Evolutionary conservation across 2,888 invertebrate species (phyloP), one percentile per base, ranked within the genome.

Genomic region (Mythimna albipuncta): DNA sequence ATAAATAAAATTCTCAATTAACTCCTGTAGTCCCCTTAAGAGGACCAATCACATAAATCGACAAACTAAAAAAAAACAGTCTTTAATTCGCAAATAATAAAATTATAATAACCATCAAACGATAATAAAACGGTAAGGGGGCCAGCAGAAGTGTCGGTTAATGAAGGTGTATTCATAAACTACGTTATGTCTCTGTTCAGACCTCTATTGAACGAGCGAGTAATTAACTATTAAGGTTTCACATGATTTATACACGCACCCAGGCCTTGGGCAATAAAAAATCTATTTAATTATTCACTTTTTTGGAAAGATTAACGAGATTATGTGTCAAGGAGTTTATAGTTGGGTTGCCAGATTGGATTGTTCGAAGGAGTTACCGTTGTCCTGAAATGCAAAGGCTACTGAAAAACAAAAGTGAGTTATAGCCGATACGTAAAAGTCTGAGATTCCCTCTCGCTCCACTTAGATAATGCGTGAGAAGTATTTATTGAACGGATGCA

Each of bases 151-250:
- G 54, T 59, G 55, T 64, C 9, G 3, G 62, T 69, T 83, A 83
- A 81, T 73, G 73, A 81, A 75, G 69, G 35, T 19, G 21, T 59
- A 75, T 75, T 75, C 71, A 81, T 81, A 71, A 71, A 69, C 62
- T 55, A 74, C 70, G 73, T 68, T 47, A 16, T 47, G 47, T 69
- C 61, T 76, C 47, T 64, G 59, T 47, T 61, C 4, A 62, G 52
- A 50, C 57, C 57, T 52, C 52, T 65, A 64, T 72, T 64, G 77
- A 80, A 80, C 59, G 47, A 75, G 68, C 74, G 59, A 69, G 74
- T 78, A 82, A 84, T 84, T 84, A 84, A 80, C 75, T 80, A 80
- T 84, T 80, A 84, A 69, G 72, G 68, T 76, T 76, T 64, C 61
- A 65, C 64, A 70, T 80, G 83, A 77, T 72, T 65, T 72, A 80